These are phyloP conservation scores for Apogon talboti DNA, from an alignment of 2,797 vertebrate genomes.

Conservation along the genomic window DNA sequence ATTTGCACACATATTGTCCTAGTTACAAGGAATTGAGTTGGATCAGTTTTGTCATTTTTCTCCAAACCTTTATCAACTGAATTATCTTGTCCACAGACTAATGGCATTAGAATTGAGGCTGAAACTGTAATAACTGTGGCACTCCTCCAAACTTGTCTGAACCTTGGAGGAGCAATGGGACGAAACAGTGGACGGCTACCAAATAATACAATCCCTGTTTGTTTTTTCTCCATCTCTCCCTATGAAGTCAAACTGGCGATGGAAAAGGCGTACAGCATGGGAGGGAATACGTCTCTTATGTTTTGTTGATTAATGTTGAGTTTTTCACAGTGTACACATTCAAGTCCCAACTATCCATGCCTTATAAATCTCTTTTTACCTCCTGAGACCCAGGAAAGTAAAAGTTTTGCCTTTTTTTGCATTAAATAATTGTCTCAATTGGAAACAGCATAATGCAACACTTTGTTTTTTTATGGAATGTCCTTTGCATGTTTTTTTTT, in stretches of 20 bases:
- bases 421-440: no score
- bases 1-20: constrained; percentile 34
- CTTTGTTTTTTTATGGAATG: no score
- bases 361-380: constrained; percentile 41
- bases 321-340: constrained; percentile 33
- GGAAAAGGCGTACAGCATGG: constrained; percentile 39
- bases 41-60: constrained; percentile 17
- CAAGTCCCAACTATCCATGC: constrained; percentile 30
- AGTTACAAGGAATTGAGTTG: constrained; percentile 36
- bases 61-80: constrained; percentile 24
- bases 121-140: constrained; percentile 57
- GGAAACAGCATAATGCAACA: no score
- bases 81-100: constrained; percentile 43
- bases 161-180: constrained; percentile 43
- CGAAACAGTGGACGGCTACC: constrained; percentile 51
- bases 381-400: no score
- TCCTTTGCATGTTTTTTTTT: no score
- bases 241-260: constrained; percentile 45
- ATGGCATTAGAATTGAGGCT: constrained; percentile 57
- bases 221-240: constrained; percentile 13
- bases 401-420: no score
- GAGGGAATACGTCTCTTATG: constrained; percentile 36
- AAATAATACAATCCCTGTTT: constrained; percentile 42
- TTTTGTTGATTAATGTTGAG: constrained; percentile 62
- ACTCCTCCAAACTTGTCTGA: constrained; percentile 56